Evolutionary conservation across 35 echinoderm and acorn worm genomes (phyloP), one percentile per base, ranked within the genome.

Genomic region (Ophiothrix spiculata): DNA sequence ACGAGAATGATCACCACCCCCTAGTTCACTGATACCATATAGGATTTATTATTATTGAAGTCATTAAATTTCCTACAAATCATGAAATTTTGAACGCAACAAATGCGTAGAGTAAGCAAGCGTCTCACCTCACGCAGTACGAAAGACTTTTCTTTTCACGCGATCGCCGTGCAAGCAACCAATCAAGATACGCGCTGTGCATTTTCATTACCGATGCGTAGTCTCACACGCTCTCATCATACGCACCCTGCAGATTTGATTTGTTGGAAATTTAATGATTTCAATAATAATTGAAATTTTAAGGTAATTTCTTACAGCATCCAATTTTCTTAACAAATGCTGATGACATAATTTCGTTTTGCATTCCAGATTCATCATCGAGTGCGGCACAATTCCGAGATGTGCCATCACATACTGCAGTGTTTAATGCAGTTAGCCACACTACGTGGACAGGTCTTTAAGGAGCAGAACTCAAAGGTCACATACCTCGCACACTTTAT

Each of bases 361-460:
- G 38, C 40, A 19, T 34, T 80, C 32, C 89, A 94, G 91, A 90
- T 98, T 39, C 95, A 98, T 73, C 3, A 75, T 16, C 74, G 79
- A 40, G 77, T 93, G 0, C 80, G 95, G 23, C 81, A 94, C 15
- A 87, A 90, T 31, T 74, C 76, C 46, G 95, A 98, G 49, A 56
- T 91, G 36, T 93, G 95, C 31, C 96, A 99, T 41, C 86, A 94
- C 56, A 89, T 89, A 28, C 35, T 99, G 25, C 96, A 94, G 86
- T 94, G 96, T 77, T 64, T 99, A 23, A 76, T 37, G 40, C 89
- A 94, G 64, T 37, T 99, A 37, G 95, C 91, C 0, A 91, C 95
- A 4, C 85, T 98, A 0, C 42, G 78, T 39, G 95, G 95, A 32
- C 80, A 60, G 34, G 83, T 95, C 3, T 90, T 95, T 32, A 75